phyloP scores from a whole-genome alignment of 2,113 vertebrate genomes.

The Prinia subflava region DNA sequence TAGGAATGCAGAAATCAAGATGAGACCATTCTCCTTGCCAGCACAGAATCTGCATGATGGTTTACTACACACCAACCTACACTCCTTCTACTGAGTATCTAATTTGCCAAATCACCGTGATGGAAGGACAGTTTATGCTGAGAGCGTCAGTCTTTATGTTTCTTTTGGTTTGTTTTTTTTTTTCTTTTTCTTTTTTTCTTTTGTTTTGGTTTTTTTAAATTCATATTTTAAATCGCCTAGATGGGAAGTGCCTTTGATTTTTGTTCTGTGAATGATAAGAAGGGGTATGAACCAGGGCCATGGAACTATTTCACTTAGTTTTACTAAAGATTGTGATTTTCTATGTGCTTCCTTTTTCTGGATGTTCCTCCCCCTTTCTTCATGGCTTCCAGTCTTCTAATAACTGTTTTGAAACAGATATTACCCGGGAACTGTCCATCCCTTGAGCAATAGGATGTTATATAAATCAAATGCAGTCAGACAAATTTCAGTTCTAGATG shows the following conservation, averaged over 20 bases:
- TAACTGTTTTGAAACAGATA: neutral
- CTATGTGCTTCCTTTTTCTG: neutral
- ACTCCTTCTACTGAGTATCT: neutral
- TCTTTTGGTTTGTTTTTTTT: neutral
- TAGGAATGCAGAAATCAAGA: neutral
- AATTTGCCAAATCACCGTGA: neutral
- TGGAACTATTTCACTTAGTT: neutral
- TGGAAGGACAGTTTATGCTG: neutral
- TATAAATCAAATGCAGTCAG: neutral
- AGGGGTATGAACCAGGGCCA: neutral
- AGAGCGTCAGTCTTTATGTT: neutral
- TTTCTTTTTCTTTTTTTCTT: rapidly evolving
- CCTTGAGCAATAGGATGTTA: neutral
- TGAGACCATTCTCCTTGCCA: neutral
- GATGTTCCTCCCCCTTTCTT: neutral
- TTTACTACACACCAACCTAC: neutral
- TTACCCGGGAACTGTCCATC: neutral
- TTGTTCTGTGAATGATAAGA: neutral
- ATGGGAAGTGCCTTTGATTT: neutral
- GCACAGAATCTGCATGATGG: neutral
- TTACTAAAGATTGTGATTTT: neutral
- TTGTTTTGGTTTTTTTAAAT: neutral
- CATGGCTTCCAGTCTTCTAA: neutral
- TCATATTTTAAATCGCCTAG: neutral
- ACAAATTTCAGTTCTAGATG: neutral